These are phyloP conservation scores for Amniataba percoides DNA, from an alignment of 2,797 vertebrate species.

Conservation along the genomic window DNA sequence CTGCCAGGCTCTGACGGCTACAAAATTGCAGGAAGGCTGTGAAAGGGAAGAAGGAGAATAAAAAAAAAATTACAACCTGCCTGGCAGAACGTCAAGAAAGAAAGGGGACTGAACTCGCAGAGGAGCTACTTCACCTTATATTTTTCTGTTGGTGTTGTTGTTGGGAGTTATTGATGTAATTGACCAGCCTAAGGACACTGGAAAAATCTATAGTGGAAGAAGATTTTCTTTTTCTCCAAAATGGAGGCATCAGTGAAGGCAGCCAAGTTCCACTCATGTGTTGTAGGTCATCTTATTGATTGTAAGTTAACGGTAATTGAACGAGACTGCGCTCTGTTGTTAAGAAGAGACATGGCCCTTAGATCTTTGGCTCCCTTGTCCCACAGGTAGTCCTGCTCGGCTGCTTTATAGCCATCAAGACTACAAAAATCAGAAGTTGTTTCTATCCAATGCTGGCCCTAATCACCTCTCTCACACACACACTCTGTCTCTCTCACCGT, in stretches of 20 bases:
- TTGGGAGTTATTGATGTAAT: conserved; percentile 81
- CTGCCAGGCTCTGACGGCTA: conserved; percentile 75
- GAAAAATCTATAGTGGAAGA: conserved; percentile 71
- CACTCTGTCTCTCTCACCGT: no score
- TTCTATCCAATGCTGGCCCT: background rate
- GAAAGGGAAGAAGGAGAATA: conserved; percentile 57
- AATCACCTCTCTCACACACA: background rate
- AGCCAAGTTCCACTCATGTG: conserved; percentile 79
- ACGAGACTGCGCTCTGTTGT: conserved; percentile 70
- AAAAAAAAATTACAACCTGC: conserved; percentile 69
- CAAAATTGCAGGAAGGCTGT: conserved; percentile 73
- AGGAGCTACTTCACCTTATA: conserved; percentile 71
- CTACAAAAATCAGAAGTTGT: conserved; percentile 29
- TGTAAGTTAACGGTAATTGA: conserved; percentile 82
- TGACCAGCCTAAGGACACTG: conserved; percentile 71
- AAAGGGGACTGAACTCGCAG: conserved; percentile 68
- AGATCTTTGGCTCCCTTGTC: conserved; percentile 42
- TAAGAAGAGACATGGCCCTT: conserved; percentile 73
- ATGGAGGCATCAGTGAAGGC: conserved; percentile 73
- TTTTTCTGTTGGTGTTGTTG: conserved; percentile 69
- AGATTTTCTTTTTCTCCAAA: conserved; percentile 76
- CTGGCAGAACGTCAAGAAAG: conserved; percentile 70
- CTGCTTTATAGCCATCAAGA: conserved; percentile 49
- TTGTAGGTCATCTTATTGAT: conserved; percentile 82
- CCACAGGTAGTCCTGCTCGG: conserved; percentile 38